phyloP scores from a whole-genome alignment of 2,888 invertebrate genomes.

The Drosophila hamatofila region DNA sequence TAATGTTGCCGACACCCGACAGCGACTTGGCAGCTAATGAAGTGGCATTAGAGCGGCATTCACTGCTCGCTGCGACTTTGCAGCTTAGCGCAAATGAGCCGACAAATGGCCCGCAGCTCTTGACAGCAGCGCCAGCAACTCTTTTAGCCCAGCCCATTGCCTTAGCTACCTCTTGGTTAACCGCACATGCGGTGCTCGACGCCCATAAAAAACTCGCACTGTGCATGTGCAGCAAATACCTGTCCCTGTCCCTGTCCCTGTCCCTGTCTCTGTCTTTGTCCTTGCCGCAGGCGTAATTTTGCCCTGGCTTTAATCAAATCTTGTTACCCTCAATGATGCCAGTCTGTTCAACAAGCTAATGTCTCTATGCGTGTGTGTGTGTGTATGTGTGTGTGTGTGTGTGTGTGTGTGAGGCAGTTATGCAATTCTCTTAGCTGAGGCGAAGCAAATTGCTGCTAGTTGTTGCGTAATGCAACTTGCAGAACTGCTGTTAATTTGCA shows the following conservation, averaged over 20 bases:
- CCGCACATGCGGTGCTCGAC: conserved; percentile 28
- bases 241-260: too few species aligned
- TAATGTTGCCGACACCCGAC: conserved; percentile 37
- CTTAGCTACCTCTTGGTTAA: conserved; percentile 10
- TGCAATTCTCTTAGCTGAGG: conserved; percentile 34
- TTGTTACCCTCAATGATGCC: conserved; percentile 31
- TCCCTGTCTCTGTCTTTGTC: too few species aligned
- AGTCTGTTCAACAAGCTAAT: conserved; percentile 10
- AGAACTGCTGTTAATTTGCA: conserved; percentile 43
- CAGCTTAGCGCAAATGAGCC: conserved; percentile 58
- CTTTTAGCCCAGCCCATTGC: conserved; percentile 23
- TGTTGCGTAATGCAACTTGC: conserved; percentile 40
- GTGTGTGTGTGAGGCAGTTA: conserved; percentile 15
- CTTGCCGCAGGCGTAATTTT: conserved; percentile 28
- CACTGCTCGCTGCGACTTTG: conserved; percentile 40
- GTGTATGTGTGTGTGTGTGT: not conserved
- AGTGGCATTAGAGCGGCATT: conserved; percentile 55
- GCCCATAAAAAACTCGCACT: conserved; percentile 45
- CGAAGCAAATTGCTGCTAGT: conserved; percentile 45
- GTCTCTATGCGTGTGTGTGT: too few species aligned
- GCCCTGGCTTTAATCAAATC: conserved; percentile 53
- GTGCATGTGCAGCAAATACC: conserved; percentile 37
- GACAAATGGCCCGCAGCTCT: conserved; percentile 54
- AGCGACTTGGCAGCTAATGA: conserved; percentile 67
- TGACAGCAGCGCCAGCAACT: conserved; percentile 9